Evolutionary conservation across 2,113 vertebrate genomes (phyloP).

Genomic region (Hippocampus barbouri): DNA sequence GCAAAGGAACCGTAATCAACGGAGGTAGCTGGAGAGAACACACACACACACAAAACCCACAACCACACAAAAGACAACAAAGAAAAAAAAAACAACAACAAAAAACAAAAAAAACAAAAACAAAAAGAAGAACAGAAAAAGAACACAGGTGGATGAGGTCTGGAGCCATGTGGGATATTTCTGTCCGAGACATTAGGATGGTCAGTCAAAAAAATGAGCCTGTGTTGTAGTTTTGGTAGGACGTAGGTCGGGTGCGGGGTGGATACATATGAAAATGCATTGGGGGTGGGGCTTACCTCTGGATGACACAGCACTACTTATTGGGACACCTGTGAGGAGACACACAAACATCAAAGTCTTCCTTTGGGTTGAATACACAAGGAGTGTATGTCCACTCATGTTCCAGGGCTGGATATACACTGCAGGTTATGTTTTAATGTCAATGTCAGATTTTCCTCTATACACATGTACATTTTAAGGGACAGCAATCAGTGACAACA

Average conservation of each 20-base stretch:
- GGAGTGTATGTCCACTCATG: not conserved
- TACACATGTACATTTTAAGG: no score
- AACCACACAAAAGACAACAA: conserved; percentile 59
- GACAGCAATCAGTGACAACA: no score
- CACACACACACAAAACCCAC: conserved; percentile 35
- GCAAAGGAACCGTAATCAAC: conserved; percentile 99
- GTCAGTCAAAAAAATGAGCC: conserved; percentile 65
- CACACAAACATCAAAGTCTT: conserved; percentile 65
- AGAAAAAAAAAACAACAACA: conserved; percentile 44
- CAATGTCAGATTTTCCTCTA: no score
- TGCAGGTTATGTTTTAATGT: not conserved
- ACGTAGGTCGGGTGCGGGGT: conserved; percentile 16
- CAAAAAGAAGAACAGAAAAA: conserved; percentile 55
- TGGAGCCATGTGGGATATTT: conserved; percentile 76
- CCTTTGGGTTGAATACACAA: conserved; percentile 41
- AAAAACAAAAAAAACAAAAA: conserved; percentile 44
- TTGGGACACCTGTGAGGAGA: conserved; percentile 78
- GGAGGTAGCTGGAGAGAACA: conserved; percentile 88
- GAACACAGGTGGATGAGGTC: conserved; percentile 84
- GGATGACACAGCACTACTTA: conserved; percentile 77
- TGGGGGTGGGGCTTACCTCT: conserved; percentile 79
- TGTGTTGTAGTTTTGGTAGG: conserved; percentile 53
- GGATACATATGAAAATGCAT: not conserved
- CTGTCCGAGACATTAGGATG: conserved; percentile 71
- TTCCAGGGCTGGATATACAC: not conserved